Conservation (phyloP, 2,113 vertebrate genomes). For the Poecilia latipinna region DNA sequence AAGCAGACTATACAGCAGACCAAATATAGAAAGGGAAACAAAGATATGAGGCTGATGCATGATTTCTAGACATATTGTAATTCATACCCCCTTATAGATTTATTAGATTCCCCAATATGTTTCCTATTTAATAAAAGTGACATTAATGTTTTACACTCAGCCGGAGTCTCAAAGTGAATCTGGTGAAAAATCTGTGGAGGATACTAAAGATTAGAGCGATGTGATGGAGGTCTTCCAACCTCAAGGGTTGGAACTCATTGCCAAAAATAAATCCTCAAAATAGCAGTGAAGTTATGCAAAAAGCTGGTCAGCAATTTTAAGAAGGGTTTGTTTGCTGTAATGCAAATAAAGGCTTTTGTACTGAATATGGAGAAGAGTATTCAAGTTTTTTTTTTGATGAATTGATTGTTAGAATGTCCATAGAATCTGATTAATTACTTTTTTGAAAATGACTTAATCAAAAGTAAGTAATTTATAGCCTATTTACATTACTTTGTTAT, state of each 20-base stretch:
- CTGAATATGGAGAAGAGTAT: too few relatives aligned
- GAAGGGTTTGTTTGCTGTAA: not conserved
- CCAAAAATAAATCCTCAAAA: not conserved
- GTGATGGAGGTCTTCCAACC: not conserved
- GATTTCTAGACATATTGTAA: not conserved
- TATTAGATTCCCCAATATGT: not conserved
- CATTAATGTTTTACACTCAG: not conserved
- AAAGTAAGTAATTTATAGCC: too few relatives aligned
- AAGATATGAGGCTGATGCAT: not conserved
- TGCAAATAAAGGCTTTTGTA: not conserved
- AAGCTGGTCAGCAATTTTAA: not conserved
- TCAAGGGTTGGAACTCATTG: not conserved
- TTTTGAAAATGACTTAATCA: too few relatives aligned
- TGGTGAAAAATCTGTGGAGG: not conserved
- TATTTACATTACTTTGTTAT: too few relatives aligned
- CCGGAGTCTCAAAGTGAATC: not conserved
- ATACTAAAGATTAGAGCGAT: not conserved
- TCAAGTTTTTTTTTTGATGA: too few relatives aligned
- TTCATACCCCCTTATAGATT: not conserved
- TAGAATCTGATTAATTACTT: too few relatives aligned
- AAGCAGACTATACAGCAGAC: not conserved
- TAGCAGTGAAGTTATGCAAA: not conserved
- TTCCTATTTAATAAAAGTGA: not conserved
- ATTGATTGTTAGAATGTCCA: too few relatives aligned
- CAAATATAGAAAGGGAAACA: not conserved